Base-by-base conservation (phyloP, 2,113 vertebrate genomes). In the Mugil cephalus region DNA sequence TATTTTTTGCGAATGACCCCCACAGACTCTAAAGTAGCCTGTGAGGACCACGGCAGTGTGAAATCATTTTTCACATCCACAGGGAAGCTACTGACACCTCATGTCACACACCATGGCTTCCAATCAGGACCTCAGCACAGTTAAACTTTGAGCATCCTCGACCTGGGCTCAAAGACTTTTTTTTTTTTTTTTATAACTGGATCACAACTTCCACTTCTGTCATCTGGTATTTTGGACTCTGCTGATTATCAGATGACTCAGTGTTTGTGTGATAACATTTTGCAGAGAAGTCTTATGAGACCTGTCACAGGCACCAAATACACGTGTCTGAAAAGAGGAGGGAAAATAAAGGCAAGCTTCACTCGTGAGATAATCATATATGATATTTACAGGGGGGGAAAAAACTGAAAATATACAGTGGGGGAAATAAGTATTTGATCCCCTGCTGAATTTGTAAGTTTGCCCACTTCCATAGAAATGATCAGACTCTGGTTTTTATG, bases 1-100 rank as follows among this genome's bases (percentile, higher is more conserved):
- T 30, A 5, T 30, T 30, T 30, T 30, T 30, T 30, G 24, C 24
- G 3, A 30, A 30, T 30, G 24, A 30, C 24, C 24, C 24, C 24
- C 2, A 30, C 24, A 30, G 24, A 30, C 24, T 30, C 24, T 30
- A 30, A 5, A 3, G 5, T 30, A 30, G 3, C 24, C 24, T 30
- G 3, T 5, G 13, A 14, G 14, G 35, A 64, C 19, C 42, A 13
- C 52, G 48, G 51, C 60, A 39, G 6, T 60, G 18, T 59, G 50
- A 63, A 60, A 74, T 60, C 4, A 51, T 63, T 47, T 71, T 21
- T 58, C 43, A 30, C 43, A 43, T 46, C 21, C 39, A 45, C n/a
- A 70, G 43, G 52, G 55, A 48, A 51, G 12, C 43, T 35, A 47
- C 17, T 71, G 64, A 19, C 38, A 62, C 54, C 19, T 45, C 4